Base-by-base conservation (phyloP, 1,140 invertebrate genomes). In the Ectropis grisescens region DNA sequence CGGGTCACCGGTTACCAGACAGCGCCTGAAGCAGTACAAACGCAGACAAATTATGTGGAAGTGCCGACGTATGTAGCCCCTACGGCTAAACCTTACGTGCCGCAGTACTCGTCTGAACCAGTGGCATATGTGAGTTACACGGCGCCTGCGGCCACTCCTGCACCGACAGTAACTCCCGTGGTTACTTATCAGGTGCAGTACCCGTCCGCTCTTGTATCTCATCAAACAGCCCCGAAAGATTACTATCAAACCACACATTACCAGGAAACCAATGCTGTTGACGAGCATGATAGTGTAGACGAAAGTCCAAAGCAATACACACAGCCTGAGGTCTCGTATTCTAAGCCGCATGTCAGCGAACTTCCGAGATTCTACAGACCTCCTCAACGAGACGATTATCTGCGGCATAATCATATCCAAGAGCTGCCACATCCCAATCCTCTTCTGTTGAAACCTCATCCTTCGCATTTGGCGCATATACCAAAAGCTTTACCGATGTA, bases 391-490 rank as follows among this genome's bases (percentile, higher is more conserved):
- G 58, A 75, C 10, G 62, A 72, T 3, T 66, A 64, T 24, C 2
- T 22, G 4, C 53, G 60, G 16, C 42, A 57, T 13, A 40, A 33
- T 25, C 30, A 41, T 2, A 49, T 64, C 11, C 28, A 44, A 9
- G 67, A 76, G 27, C 30, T 81, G 11, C 76, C 76, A 5, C 69
- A 49, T 29, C 72, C 76, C 3, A 70, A 53, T 49, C 61, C 67
- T 4, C 29, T 81, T 13, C 29, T 81, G 13, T 33, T 75, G 11
- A 74, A 71, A 37, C 47, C 55, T 25, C 53, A 54, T 6, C 68
- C 71, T 3, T 29, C 70, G 11, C 71, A 81, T 42, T 34, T 76
- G n/a, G 26, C 72, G 6, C 71, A 75, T 30, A 42, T 76, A 13
- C 72, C 76, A 3, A 79, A 76, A 49, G 52, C 55, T 2, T 47